Percentiles rank a stretch among this genome's conserved stretches.
Conservation (phyloP, 2,888 invertebrate genomes). For the Epirrhoe alternata region DNA sequence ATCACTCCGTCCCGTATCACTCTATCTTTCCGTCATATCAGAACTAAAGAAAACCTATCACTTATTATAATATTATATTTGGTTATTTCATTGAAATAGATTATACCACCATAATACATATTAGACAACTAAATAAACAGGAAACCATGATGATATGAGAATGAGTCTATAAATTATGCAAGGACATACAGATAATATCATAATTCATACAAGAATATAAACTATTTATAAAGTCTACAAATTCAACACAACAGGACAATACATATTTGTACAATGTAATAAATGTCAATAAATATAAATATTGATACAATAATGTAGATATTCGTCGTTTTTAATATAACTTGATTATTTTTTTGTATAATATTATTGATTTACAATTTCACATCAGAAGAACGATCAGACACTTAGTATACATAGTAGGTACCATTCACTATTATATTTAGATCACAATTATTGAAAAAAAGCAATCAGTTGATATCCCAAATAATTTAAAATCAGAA, state of each 20-base stretch:
- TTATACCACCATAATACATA: not conserved
- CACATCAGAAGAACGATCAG: too few relatives aligned
- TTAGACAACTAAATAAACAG: constrained; percentile 50
- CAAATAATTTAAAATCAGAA: not conserved
- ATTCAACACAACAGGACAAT: constrained; percentile 15
- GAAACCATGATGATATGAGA: constrained; percentile 51
- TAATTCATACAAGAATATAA: constrained; percentile 13
- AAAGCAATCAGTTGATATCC: not conserved
- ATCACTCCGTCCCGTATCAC: too few relatives aligned
- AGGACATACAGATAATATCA: constrained; percentile 13
- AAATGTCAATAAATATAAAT: not conserved
- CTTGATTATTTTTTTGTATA: too few relatives aligned
- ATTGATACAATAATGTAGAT: not conserved
- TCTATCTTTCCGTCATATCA: too few relatives aligned
- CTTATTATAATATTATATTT: not conserved
- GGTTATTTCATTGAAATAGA: not conserved
- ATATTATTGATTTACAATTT: too few relatives aligned
- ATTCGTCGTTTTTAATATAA: not conserved
- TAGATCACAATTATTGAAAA: not conserved
- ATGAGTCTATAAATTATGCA: constrained; percentile 40
- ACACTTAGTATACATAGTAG: not conserved
- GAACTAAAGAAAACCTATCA: too few relatives aligned
- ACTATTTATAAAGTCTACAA: constrained; percentile 18
- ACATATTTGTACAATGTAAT: not conserved
- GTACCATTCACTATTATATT: not conserved